Percentiles rank a stretch among this genome's conserved stretches.
Evolutionary conservation across 2,888 invertebrate species (phyloP).

Genomic region (Sepiola atlantica): DNA sequence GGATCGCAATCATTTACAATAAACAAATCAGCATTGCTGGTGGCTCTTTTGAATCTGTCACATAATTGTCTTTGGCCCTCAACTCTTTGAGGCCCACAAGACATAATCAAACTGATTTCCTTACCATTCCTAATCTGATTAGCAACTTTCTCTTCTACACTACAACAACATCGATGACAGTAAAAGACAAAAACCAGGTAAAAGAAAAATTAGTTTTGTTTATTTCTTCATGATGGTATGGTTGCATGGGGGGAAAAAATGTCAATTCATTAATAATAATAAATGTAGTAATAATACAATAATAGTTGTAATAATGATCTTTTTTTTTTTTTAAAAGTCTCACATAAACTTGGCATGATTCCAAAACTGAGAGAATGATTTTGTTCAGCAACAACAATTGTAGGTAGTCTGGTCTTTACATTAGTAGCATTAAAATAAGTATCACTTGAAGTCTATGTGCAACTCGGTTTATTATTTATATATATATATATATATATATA

Average conservation of each 20-base stretch:
- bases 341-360: conserved; percentile 32
- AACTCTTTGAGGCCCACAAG: no score
- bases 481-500: not conserved
- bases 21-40: no score
- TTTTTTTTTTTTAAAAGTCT: not conserved
- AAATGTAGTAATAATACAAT: not conserved
- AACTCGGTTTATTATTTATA: not conserved
- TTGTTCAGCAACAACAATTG: conserved; percentile 21
- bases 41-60: no score
- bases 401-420: not conserved
- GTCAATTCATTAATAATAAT: not conserved
- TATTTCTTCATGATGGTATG: conserved; percentile 32
- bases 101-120: no score
- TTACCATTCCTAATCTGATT: not conserved
- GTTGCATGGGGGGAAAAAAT: conserved; percentile 32
- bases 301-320: not conserved
- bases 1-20: no score
- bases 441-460: conserved; percentile 32
- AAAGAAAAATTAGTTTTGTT: conserved; percentile 23
- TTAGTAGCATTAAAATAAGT: conserved; percentile 20
- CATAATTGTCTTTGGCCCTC: no score
- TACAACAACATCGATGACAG: not conserved
- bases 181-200: not conserved
- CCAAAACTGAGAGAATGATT: conserved; percentile 4
- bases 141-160: not conserved